phyloP scores from a whole-genome alignment of 2,797 vertebrate genomes.

The Cichlasoma orientale region DNA sequence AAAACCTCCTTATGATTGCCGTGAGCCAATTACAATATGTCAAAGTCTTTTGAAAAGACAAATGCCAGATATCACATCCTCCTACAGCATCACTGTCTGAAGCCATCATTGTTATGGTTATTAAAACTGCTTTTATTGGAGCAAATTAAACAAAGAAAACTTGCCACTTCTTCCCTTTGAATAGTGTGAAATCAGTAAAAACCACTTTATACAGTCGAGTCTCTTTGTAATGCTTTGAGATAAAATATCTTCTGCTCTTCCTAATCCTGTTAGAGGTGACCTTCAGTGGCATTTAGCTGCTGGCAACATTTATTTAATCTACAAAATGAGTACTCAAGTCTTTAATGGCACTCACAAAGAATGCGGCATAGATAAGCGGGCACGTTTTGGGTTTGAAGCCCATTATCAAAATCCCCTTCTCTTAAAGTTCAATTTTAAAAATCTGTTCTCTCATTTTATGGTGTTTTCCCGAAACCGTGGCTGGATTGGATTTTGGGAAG shows the following conservation, averaged over 20 bases:
- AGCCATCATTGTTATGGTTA: background rate
- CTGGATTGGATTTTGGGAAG: slow-evolving; percentile 5
- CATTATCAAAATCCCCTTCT: background rate
- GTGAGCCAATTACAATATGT: background rate
- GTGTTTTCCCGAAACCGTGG: background rate
- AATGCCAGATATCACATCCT: background rate
- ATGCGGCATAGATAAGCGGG: background rate
- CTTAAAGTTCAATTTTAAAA: background rate
- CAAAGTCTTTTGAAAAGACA: background rate
- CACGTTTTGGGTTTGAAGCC: background rate
- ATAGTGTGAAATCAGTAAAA: background rate
- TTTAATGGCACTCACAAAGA: slow-evolving; percentile 17
- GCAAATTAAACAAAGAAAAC: background rate
- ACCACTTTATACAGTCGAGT: background rate
- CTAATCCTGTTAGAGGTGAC: slow-evolving; percentile 1
- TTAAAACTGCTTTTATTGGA: background rate
- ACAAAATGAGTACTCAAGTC: background rate
- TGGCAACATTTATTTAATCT: slow-evolving; percentile 5
- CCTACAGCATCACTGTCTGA: background rate
- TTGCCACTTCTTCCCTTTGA: background rate
- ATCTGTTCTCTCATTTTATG: background rate
- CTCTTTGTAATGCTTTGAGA: background rate
- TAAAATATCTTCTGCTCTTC: background rate
- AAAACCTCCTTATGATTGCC: background rate
- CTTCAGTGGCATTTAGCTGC: slow-evolving; percentile 25